phyloP scores from a whole-genome alignment of 1,140 invertebrate species.

The Daktulosphaira vitifoliae region DNA sequence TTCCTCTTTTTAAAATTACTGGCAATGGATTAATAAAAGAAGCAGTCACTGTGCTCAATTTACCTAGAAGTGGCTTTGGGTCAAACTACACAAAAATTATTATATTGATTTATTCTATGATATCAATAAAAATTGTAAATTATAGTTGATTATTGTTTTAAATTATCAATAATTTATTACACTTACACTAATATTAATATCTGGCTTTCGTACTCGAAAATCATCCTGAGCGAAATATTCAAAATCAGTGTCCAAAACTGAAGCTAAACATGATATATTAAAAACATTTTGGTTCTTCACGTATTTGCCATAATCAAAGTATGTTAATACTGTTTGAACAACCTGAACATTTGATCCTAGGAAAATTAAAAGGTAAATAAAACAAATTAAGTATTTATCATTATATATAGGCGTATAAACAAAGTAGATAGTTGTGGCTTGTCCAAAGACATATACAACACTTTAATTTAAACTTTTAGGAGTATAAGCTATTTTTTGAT shows the following conservation, averaged over 20 bases:
- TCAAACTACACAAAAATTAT: neutral
- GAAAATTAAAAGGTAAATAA: too few relatives aligned
- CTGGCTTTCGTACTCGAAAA: constrained; percentile 78
- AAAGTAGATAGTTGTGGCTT: too few relatives aligned
- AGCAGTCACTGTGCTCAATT: constrained; percentile 42
- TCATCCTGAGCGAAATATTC: constrained; percentile 85
- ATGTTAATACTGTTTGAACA: constrained; percentile 47
- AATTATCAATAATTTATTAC: neutral
- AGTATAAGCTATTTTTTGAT: too few relatives aligned
- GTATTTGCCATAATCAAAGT: constrained; percentile 67
- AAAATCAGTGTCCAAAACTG: constrained; percentile 70
- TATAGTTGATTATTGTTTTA: too few relatives aligned
- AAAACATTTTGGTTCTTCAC: constrained; percentile 73
- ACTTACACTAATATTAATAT: constrained; percentile 66
- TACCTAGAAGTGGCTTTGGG: too few relatives aligned
- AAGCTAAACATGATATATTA: constrained; percentile 70
- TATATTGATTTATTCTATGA: neutral
- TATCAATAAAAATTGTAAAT: neutral
- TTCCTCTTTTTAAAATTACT: constrained; percentile 59
- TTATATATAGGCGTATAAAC: too few relatives aligned
- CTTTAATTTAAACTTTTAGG: too few relatives aligned
- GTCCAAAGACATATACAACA: too few relatives aligned
- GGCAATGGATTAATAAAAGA: constrained; percentile 77
- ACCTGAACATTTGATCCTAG: neutral
- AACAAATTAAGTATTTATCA: too few relatives aligned